Percentiles rank a stretch among this genome's conserved stretches.
Conservation (phyloP, 2,888 invertebrate genomes). For the Himalopsyche tibetana region DNA sequence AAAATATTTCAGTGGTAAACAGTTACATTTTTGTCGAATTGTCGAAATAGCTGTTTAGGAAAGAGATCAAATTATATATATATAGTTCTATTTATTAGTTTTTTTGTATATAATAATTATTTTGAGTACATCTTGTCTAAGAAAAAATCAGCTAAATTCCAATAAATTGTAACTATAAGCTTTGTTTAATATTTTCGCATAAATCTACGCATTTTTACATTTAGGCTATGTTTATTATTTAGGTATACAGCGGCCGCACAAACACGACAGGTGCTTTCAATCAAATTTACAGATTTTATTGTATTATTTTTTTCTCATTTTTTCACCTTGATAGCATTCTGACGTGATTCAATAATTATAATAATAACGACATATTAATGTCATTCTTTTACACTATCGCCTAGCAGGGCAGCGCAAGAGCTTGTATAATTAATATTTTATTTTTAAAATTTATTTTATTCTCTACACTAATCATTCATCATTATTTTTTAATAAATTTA, state of each 20-base stretch:
- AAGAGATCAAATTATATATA: slow-evolving; percentile 12
- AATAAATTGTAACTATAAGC: slow-evolving; percentile 57
- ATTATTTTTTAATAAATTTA: slow-evolving; percentile 17
- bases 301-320: not conserved
- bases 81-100: not conserved
- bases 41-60: not conserved
- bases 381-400: slow-evolving; percentile 36
- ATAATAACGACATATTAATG: slow-evolving; percentile 6
- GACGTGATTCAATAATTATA: slow-evolving; percentile 49
- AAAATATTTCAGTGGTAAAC: not conserved
- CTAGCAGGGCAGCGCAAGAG: slow-evolving; percentile 63
- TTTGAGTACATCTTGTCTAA: not conserved
- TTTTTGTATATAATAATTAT: not conserved
- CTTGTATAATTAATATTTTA: slow-evolving; percentile 47
- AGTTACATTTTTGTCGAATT: not conserved
- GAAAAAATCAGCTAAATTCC: slow-evolving; percentile 48
- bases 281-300: slow-evolving; percentile 6
- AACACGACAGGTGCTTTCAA: slow-evolving; percentile 61
- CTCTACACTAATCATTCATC: slow-evolving; percentile 48
- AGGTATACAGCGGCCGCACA: slow-evolving; percentile 44
- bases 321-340: not conserved
- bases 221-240: slow-evolving; percentile 44
- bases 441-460: slow-evolving; percentile 35
- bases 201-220: slow-evolving; percentile 54
- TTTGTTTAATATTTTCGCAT: slow-evolving; percentile 59